Evolutionary conservation across 2,113 vertebrate genomes (phyloP), one percentile per base, ranked within the genome.

Genomic region (Lasiurus borealis): DNA sequence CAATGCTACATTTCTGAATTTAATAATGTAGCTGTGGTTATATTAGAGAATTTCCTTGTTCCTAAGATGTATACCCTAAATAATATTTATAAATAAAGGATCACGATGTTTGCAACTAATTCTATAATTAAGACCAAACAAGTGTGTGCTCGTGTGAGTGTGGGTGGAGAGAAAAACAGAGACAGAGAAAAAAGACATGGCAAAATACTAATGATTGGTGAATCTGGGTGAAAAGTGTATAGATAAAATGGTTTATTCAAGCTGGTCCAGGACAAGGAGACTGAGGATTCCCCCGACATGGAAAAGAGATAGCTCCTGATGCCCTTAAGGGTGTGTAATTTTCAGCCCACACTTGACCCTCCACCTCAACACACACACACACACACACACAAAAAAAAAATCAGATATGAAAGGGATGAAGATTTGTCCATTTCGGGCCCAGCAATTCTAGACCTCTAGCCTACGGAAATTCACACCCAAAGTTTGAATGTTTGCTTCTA

Each of bases 251-350:
- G 46, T 40, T 72, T 21, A 21, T 77, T 52, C 2, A 16, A 77
- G 46, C 75, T 77, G 46, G 16, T 52, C 18, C 1, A 2, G 19
- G 21, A 25, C 16, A 48, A 31, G 0, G 5, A 73, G 15, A 64
- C 13, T 0, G 31, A 21, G 11, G 31, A n/a, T 54, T 68, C 16
- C 0, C 8, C 5, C 19, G 10, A 25, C 11, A 18, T 0, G 3
- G 44, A 54, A 6, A 29, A 31, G 15, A 7, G 1, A 57, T 25
- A 16, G 46, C 23, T 62, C 59, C 59, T 62, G 59, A 62, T 62
- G 1, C 11, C 21, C 1, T 1, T 21, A 1, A 0, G 21, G 21
- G 8, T 23, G 1, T 62, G 84, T 50, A 48, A 29, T 50, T 7
- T 16, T 80, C 50, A 52, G 19, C 23, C 5, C 12, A 0, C 3